These are phyloP conservation scores for Acronicta alni DNA, from an alignment of 2,888 invertebrate species.

Conservation along the genomic window DNA sequence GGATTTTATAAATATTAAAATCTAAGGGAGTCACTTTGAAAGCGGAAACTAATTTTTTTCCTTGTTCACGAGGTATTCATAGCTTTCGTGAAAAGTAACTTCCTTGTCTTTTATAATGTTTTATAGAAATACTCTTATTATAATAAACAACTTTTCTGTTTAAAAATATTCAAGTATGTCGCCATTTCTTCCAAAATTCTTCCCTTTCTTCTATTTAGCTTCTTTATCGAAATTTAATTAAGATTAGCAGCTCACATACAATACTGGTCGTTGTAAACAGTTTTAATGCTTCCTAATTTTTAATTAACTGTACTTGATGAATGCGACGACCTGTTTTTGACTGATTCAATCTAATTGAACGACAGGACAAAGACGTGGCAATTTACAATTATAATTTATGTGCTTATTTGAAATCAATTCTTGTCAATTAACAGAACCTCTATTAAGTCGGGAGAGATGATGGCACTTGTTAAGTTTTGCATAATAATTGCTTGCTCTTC, in stretches of 20 bases:
- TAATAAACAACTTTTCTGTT: constrained; percentile 41
- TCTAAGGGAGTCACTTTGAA: constrained; percentile 74
- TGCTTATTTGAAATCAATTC: constrained; percentile 63
- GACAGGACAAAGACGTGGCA: constrained; percentile 15
- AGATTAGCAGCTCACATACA: constrained; percentile 4
- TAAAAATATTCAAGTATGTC: constrained; percentile 19
- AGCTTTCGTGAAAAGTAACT: constrained; percentile 58
- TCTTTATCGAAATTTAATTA: constrained; percentile 40
- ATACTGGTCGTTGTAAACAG: constrained; percentile 8
- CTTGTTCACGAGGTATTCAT: constrained; percentile 71
- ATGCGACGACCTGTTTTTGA: constrained; percentile 12
- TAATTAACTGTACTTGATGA: constrained; percentile 12
- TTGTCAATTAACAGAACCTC: constrained; percentile 72
- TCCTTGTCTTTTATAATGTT: constrained; percentile 48
- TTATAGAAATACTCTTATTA: constrained; percentile 37
- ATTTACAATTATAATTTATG: constrained; percentile 52
- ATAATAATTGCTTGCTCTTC: constrained; percentile 82
- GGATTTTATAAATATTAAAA: constrained; percentile 84
- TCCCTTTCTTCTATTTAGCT: constrained; percentile 17
- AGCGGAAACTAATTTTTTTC: constrained; percentile 74
- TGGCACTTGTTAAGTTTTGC: constrained; percentile 80
- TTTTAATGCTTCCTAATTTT: constrained; percentile 15
- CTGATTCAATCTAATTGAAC: constrained; percentile 11
- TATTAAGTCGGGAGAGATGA: constrained; percentile 68
- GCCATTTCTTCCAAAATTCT: too few relatives aligned